phyloP scores from a whole-genome alignment of 1,140 invertebrate species.

The Delia radicum region DNA sequence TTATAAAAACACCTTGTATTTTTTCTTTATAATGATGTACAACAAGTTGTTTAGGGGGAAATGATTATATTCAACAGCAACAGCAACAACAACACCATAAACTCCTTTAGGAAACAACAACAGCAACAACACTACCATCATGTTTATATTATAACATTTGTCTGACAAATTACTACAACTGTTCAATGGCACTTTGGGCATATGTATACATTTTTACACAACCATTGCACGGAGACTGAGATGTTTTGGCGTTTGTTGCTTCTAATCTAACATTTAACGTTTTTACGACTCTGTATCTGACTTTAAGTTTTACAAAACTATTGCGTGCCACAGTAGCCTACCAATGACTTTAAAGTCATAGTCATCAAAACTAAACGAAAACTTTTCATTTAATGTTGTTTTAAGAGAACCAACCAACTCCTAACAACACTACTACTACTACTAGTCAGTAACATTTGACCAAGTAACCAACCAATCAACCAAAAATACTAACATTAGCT shows the following conservation, averaged over 20 bases:
- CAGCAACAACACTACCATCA: background rate
- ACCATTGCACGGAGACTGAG: background rate
- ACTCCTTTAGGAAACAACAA: background rate
- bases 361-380: conserved; percentile 9
- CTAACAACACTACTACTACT: background rate
- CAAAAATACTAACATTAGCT: too few species aligned
- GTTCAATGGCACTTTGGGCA: conserved; percentile 18
- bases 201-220: background rate
- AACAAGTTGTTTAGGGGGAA: background rate
- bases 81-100: background rate
- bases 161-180: conserved; percentile 24
- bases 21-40: background rate
- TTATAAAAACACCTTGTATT: conserved; percentile 16
- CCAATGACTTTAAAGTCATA: conserved; percentile 13
- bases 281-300: background rate
- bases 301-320: background rate
- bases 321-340: conserved; percentile 18
- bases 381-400: background rate
- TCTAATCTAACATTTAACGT: background rate
- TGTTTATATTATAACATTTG: conserved; percentile 16
- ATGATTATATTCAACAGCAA: background rate
- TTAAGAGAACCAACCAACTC: background rate
- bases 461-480: too few species aligned
- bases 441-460: background rate
- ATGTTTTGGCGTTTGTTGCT: background rate